Conservation (phyloP, 2,888 invertebrate genomes). For the Scaptomyza cyrtandrae region DNA sequence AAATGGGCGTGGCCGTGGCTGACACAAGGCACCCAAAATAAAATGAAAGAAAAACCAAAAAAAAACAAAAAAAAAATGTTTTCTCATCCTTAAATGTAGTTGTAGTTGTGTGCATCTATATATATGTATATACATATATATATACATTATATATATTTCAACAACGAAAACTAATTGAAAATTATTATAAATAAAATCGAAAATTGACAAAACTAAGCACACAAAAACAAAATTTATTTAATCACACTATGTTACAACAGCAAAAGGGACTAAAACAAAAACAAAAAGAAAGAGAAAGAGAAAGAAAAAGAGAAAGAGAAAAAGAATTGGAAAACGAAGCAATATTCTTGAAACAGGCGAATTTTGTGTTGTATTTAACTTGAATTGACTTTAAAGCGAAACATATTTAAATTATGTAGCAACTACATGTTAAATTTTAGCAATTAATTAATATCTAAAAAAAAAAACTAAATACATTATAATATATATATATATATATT, state of each 20-base stretch:
- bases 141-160: constrained; percentile 56
- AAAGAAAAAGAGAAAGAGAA: not conserved
- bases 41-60: constrained; percentile 1
- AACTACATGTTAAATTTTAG: constrained; percentile 78
- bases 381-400: constrained; percentile 21
- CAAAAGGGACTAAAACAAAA: not conserved
- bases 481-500: constrained; percentile 19
- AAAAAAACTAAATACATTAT: constrained; percentile 8
- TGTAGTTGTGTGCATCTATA: constrained; percentile 60
- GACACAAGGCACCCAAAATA: not conserved
- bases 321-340: constrained; percentile 40
- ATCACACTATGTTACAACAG: not conserved
- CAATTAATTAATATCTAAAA: constrained; percentile 53
- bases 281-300: not conserved
- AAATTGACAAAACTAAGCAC: constrained; percentile 11
- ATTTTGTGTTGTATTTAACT: constrained; percentile 28
- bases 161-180: constrained; percentile 74
- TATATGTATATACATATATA: constrained; percentile 31
- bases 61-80: constrained; percentile 31
- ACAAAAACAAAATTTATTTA: constrained; percentile 18
- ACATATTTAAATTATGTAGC: constrained; percentile 77
- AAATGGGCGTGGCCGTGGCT: constrained; percentile 44
- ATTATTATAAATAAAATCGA: constrained; percentile 50
- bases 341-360: constrained; percentile 47
- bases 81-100: constrained; percentile 58